Evolutionary conservation across 37 sponge, comb jelly and placozoan genomes (phyloP), one percentile per base, ranked within the genome.

Genomic region (Eunapius fragilis): DNA sequence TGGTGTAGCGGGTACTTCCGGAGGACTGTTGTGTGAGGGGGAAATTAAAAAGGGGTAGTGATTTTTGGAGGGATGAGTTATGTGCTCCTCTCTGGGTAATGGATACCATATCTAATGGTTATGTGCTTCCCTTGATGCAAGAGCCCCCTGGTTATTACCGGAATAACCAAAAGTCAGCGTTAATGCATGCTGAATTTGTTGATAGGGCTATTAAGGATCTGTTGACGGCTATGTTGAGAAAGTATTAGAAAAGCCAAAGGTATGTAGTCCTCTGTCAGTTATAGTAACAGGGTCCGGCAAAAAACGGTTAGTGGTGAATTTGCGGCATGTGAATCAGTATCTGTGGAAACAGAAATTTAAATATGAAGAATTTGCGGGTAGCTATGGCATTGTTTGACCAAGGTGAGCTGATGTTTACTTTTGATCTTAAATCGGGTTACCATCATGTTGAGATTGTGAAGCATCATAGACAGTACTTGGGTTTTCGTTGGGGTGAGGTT

Each of bases 261-360:
- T 87, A 32, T 87, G 87, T 80, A 87, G 87, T 34, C 87, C 87
- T 25, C 72, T 87, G 74, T 69, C 71, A 48, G 87, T 87, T 41
- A 81, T 87, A 31, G 35, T 10, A 31, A 84, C 37, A 58, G 28
- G 30, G 26, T 24, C 24, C 24, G 79, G 79, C 13, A 87, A 87
- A 47, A 71, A 48, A 47, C n/a, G 80, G 67, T 47, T 87, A 37
- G 81, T 87, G 25, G 37, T 87, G 36, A 67, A 87, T 70, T 74
- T 84, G 34, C 34, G 77, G 27, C 38, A 76, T 36, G 37, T 87
- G 47, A 77, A 86, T 30, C 37, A 69, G 31, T 71, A 67, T 41
- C 41, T 87, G 31, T 71, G 67, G 70, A 79, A 80, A 49, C 47
- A 87, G 24, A 79, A 80, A 32, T 80, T 87, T 41, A 80, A 87